Evolutionary conservation across 2,888 invertebrate genomes (phyloP), one percentile per base, ranked within the genome.

Genomic region (Mylabris sibirica): DNA sequence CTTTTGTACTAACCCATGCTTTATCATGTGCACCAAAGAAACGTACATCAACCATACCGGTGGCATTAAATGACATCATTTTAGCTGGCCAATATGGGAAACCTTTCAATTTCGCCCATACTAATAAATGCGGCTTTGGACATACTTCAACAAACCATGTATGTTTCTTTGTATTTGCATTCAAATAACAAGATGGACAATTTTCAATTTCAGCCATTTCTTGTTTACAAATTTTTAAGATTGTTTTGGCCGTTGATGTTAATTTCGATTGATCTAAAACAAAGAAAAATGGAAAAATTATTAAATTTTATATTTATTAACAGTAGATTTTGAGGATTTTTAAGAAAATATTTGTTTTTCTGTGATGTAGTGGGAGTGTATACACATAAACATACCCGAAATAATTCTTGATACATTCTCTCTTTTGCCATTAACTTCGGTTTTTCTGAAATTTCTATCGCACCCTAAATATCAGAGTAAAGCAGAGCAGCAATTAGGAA

Each of bases 81-180:
- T 98, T 98, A 0, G 97, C 98, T 0, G 98, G 98, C 98, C 98
- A 99, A 84, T 93, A 97, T 0, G 98, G 98, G 81, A 97, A 98
- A 12, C 96, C 98, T 87, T 97, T 97, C 12, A 98, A 87, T 83
- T 98, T 97, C 0, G 98, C 98, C 98, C 98, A 99, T 0, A 98
- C 92, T 66, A 98, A 85, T 17, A 95, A 87, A 86, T 98, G 98
- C 0, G 97, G 97, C 67, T 91, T 91, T 24, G 92, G 91, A 85
- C 98, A 98, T 2, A 96, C 95, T 80, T 96, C 94, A 0, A 94
- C 91, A 85, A 98, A 98, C 97, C 97, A 98, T 0, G 91, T 90
- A 68, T 92, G 90, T 64, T 90, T 88, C 41, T 92, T 89, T 0
- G 92, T 91, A 80, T 95, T 94, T 5, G 96, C 96, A 78, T 93